These are phyloP conservation scores for Endotricha flammealis DNA, from an alignment of 2,888 invertebrate genomes.

Conservation along the genomic window DNA sequence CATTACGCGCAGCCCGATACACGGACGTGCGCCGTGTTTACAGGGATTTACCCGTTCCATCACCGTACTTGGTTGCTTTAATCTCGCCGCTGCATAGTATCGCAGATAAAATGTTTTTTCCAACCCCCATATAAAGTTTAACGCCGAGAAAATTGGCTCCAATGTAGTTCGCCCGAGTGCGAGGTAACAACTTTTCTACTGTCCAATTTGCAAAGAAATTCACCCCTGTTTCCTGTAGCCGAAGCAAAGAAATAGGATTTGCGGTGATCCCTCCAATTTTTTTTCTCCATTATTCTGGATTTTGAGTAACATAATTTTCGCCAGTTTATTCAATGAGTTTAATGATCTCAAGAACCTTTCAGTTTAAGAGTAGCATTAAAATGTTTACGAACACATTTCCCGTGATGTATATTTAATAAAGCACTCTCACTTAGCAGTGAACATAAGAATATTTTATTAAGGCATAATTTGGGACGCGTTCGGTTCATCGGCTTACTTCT, in stretches of 20 bases:
- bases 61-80: constrained; percentile 11
- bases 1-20: constrained; percentile 55
- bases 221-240: constrained; percentile 33
- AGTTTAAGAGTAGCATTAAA: constrained; percentile 14
- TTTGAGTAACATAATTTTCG: constrained; percentile 30
- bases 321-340: constrained; percentile 27
- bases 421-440: not conserved
- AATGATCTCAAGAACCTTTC: constrained; percentile 26
- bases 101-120: constrained; percentile 14
- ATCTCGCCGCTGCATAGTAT: constrained; percentile 11
- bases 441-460: not conserved
- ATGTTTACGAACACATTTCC: constrained; percentile 3
- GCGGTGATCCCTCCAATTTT: constrained; percentile 32
- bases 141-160: constrained; percentile 40
- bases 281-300: constrained; percentile 34
- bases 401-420: constrained; percentile 6
- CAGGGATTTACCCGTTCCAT: constrained; percentile 29
- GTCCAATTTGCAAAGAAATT: constrained; percentile 50
- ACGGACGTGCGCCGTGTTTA: constrained; percentile 34
- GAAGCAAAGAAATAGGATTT: constrained; percentile 40
- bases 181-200: constrained; percentile 44
- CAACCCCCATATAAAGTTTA: constrained; percentile 29
- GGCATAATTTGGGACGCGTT: not conserved
- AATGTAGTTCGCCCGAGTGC: constrained; percentile 33
- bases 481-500: not conserved